Conservation (phyloP, 2,797 vertebrate genomes). For the Setipinna tenuifilis region DNA sequence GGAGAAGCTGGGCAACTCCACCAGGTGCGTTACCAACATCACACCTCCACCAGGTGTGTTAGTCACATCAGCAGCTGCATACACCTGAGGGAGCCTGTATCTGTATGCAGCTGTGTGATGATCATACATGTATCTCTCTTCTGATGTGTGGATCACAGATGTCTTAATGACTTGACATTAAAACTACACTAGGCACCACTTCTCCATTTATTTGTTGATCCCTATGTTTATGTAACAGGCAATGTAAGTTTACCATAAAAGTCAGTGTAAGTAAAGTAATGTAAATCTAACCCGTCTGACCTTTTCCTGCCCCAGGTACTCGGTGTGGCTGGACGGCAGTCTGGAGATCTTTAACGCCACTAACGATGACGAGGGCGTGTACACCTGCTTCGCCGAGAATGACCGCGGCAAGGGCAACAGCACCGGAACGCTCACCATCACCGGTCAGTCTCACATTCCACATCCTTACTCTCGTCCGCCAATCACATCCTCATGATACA, state of each 20-base stretch:
- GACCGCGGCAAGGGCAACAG: conserved; percentile 91
- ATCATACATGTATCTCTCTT: too few species aligned
- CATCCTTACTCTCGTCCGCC: too few species aligned
- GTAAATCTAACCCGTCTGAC: too few species aligned
- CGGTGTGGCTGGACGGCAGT: conserved; percentile 89
- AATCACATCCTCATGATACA: too few species aligned
- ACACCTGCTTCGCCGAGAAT: conserved; percentile 94
- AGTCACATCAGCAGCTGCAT: not conserved
- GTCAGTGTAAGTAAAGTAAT: too few species aligned
- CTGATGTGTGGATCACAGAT: too few species aligned
- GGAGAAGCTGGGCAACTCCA: conserved; percentile 87
- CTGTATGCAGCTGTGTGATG: too few species aligned
- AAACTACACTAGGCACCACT: too few species aligned
- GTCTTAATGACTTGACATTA: too few species aligned
- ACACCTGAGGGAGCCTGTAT: too few species aligned
- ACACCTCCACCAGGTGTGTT: not conserved
- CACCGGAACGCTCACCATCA: conserved; percentile 89
- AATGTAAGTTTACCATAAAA: not conserved
- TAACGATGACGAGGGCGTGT: conserved; percentile 86
- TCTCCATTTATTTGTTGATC: too few species aligned
- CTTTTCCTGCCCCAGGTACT: conserved; percentile 61
- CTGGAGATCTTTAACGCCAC: conserved; percentile 93
- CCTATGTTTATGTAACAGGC: too few species aligned
- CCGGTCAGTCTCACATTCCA: conserved; percentile 75
- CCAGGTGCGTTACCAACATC: conserved; percentile 77